Evolutionary conservation across 2,797 vertebrate species (phyloP), one percentile per base, ranked within the genome.

Genomic region (Darevskia mixta): DNA sequence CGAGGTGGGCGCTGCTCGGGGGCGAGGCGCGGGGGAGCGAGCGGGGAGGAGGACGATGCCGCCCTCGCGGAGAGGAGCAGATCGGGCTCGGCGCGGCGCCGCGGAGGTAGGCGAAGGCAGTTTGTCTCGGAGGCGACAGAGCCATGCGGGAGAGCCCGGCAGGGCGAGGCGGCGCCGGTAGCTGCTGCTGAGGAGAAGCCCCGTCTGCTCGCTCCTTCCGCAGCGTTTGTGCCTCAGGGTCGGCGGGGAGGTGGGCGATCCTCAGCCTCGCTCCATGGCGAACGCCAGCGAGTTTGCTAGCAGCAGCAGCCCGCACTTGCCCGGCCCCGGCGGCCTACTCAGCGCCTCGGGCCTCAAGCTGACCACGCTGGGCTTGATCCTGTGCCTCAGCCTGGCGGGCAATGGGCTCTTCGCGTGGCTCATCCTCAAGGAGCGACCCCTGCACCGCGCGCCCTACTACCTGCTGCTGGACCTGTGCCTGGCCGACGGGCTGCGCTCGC

Each of bases 381-480:
- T 97, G 88, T 98, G 97, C 95, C 92, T 97, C 92, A 98, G 99
- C 94, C 94, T 99, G 94, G 97, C 98, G 71, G 99, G 98, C 87
- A 99, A 99, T 96, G 97, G 97, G 94, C 96, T 98, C 88, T 97
- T 99, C 93, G 98, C 97, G 29, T 97, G 98, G 96, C 96, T 98
- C 95, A 97, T 99, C 96, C 96, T 99, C 93, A 97, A 97, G 95
- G 98, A 99, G 95, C 97, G 97, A 92, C 97, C 98, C 86, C 97
- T 99, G 94, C 98, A 97, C 97, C 97, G 97, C 91, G 97, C 98
- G 72, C 98, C 98, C 2, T 99, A 99, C 96, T 99, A 97, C 95
- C 98, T 99, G 95, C 98, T 99, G 85, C 97, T 99, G 95, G 98
- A 99, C 96, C 97, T 99, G 94, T 98, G 98, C 95, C 91, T 98